These are phyloP conservation scores for Drosophila nr. perissopoda DNA, from an alignment of 2,888 invertebrate species.

Conservation along the genomic window DNA sequence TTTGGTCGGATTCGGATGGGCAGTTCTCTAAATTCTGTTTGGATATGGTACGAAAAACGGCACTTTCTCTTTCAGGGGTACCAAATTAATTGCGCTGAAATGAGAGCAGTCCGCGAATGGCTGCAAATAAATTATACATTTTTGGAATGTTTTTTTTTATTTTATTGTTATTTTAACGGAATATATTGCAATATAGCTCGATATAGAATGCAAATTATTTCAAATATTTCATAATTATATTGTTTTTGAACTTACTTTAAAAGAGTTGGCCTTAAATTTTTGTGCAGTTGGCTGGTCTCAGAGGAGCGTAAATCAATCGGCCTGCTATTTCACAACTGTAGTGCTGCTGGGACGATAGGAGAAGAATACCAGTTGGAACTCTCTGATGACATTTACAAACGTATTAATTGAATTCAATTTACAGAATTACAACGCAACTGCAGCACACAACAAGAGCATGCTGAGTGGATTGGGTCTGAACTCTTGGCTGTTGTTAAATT, in stretches of 20 bases:
- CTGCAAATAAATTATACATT: slow-evolving; percentile 38
- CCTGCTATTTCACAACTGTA: slow-evolving; percentile 15
- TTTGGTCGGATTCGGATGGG: slow-evolving; percentile 24
- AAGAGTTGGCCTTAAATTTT: slow-evolving; percentile 8
- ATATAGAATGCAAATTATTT: neutral
- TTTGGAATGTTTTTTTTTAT: neutral
- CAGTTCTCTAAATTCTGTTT: slow-evolving; percentile 26
- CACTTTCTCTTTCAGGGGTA: slow-evolving; percentile 8
- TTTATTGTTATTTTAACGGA: neutral
- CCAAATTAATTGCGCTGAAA: slow-evolving; percentile 45
- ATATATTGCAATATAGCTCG: neutral
- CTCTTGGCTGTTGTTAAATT: slow-evolving; percentile 43
- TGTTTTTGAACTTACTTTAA: neutral
- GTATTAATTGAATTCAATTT: slow-evolving; percentile 70
- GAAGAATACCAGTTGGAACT: slow-evolving; percentile 15
- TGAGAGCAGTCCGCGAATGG: slow-evolving; percentile 24
- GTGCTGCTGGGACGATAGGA: slow-evolving; percentile 11
- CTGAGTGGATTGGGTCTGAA: slow-evolving; percentile 1
- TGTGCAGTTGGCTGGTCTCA: neutral
- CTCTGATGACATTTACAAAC: slow-evolving; percentile 58
- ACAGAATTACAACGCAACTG: slow-evolving; percentile 33
- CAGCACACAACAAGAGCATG: neutral
- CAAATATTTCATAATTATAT: neutral
- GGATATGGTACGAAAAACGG: neutral
- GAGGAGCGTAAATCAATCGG: slow-evolving; percentile 5